phyloP scores from a whole-genome alignment of 37 sponge, comb jelly and placozoan genomes.

The Beroe ovata region DNA sequence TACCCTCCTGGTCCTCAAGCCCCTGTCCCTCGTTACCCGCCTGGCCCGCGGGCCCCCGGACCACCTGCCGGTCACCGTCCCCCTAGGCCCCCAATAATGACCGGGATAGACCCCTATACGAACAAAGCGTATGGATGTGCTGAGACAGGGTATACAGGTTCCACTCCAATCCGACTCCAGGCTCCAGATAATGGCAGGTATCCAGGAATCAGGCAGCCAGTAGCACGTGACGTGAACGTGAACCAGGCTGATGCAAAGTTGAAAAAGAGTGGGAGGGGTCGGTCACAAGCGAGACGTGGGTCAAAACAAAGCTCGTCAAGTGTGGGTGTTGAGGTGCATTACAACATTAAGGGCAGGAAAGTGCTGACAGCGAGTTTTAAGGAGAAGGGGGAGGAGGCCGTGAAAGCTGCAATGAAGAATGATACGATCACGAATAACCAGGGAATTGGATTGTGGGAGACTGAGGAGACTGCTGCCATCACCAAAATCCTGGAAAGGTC shows the following conservation, averaged over 20 bases:
- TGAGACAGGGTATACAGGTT: slow-evolving; percentile 6
- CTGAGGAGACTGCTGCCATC: background rate
- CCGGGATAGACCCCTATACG: slow-evolving; percentile 56
- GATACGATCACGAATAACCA: background rate
- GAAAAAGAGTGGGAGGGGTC: background rate
- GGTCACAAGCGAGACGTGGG: background rate
- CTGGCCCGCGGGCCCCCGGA: background rate
- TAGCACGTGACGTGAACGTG: background rate
- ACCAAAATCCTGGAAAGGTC: slow-evolving; percentile 1
- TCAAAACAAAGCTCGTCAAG: background rate
- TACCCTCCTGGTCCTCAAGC: background rate
- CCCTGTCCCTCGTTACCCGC: background rate
- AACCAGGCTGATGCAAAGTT: background rate
- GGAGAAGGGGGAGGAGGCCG: slow-evolving; percentile 5
- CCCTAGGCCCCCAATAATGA: slow-evolving; percentile 1
- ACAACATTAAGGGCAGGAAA: background rate
- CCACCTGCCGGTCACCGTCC: slow-evolving; percentile 5
- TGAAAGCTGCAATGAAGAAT: slow-evolving; percentile 14
- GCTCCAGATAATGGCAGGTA: no score
- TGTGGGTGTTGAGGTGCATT: background rate
- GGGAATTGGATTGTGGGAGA: background rate
- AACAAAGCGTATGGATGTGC: slow-evolving; percentile 55
- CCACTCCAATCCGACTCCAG: background rate
- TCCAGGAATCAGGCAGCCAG: no score
- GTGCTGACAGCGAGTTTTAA: background rate